Evolutionary conservation across 1,140 invertebrate genomes (phyloP).

Genomic region (Atta cephalotes): DNA sequence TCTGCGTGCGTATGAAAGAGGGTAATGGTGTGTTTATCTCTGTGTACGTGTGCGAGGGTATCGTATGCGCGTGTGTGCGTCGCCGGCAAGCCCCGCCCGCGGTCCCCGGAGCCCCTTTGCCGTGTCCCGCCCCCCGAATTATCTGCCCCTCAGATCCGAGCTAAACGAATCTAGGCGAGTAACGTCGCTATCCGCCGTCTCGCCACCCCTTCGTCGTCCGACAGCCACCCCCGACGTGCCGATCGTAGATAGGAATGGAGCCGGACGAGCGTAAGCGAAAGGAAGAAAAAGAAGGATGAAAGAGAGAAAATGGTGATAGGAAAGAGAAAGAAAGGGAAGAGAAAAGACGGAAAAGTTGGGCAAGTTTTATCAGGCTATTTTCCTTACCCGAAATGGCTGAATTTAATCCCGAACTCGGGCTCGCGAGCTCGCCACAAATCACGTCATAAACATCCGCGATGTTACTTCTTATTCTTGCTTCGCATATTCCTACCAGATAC

Average conservation of each 20-base stretch:
- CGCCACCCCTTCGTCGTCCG: conserved; percentile 55
- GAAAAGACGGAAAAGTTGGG: conserved; percentile 77
- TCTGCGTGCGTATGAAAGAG: conserved; percentile 5
- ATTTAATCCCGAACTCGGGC: conserved; percentile 84
- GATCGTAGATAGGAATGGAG: conserved; percentile 51
- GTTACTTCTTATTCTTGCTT: conserved; percentile 77
- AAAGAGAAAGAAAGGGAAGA: background rate
- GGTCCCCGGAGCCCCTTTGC: conserved; percentile 62
- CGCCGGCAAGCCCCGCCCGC: conserved; percentile 76
- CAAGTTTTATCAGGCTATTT: conserved; percentile 84
- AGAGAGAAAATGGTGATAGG: background rate
- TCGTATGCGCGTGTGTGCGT: conserved; percentile 60
- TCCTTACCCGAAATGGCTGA: conserved; percentile 83
- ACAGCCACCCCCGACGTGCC: conserved; percentile 58
- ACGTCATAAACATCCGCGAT: conserved; percentile 84
- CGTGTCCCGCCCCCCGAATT: conserved; percentile 78
- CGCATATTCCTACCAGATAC: conserved; percentile 13
- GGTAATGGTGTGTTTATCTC: conserved; percentile 2
- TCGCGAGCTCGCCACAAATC: conserved; percentile 84
- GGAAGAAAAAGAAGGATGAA: conserved; percentile 1
- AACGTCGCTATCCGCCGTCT: conserved; percentile 67
- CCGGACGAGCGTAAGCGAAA: conserved; percentile 37
- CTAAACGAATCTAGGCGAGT: conserved; percentile 73
- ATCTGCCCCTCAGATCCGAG: conserved; percentile 74
- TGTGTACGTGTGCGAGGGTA: background rate